Conservation (phyloP, 2,113 vertebrate genomes). For the Camelus dromedarius region DNA sequence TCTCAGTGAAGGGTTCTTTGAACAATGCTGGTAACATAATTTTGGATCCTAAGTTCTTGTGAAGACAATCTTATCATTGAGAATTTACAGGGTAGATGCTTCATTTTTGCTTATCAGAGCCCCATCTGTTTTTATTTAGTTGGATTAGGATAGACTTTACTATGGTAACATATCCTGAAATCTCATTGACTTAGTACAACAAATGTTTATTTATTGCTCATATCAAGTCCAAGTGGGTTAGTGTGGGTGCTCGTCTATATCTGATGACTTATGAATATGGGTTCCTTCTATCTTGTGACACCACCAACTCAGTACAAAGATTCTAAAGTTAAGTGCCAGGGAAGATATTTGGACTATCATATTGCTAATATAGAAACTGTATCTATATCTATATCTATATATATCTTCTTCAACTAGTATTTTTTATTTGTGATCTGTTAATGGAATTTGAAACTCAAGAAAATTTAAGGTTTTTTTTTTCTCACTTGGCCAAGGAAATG, state of each 20-base stretch:
- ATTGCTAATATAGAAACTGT: neutral
- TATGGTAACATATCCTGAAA: neutral
- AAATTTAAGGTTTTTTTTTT: neutral
- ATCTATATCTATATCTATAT: neutral
- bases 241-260: neutral
- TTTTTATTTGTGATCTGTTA: neutral
- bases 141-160: neutral
- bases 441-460: neutral
- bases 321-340: neutral
- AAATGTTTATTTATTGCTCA: neutral
- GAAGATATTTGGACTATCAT: neutral
- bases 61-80: neutral
- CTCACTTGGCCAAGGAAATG: neutral
- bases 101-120: neutral
- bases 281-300: neutral
- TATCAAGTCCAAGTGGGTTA: neutral
- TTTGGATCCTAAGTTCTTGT: neutral
- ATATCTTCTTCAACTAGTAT: neutral
- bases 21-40: neutral
- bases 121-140: neutral
- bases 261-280: neutral
- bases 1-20: neutral
- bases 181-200: neutral
- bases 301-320: neutral
- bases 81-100: neutral